Conservation (phyloP, 2,888 invertebrate genomes). For the Drosophila suboccidentalis region DNA sequence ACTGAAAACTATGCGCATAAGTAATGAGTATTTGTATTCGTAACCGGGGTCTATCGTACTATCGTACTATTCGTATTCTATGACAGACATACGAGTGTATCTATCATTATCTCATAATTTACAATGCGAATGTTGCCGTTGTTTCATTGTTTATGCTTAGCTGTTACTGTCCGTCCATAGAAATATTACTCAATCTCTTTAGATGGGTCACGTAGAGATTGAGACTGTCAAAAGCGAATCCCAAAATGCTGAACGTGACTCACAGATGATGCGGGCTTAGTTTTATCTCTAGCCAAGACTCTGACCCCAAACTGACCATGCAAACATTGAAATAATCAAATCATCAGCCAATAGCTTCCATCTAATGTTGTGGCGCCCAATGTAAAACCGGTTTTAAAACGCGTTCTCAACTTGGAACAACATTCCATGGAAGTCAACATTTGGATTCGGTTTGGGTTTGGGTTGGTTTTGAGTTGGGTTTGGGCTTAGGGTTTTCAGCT, state of each 20-base stretch:
- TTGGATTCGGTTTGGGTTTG: slow-evolving; percentile 19
- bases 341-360: slow-evolving; percentile 48
- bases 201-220: slow-evolving; percentile 21
- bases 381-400: slow-evolving; percentile 57
- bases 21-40: slow-evolving; percentile 20
- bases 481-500: slow-evolving; percentile 4
- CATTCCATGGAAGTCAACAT: slow-evolving; percentile 65
- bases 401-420: slow-evolving; percentile 52
- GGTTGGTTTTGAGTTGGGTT: slow-evolving; percentile 8
- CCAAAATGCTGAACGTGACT: slow-evolving; percentile 42
- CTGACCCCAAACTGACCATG: slow-evolving; percentile 33
- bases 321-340: slow-evolving; percentile 15
- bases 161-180: slow-evolving; percentile 10
- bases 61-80: slow-evolving; percentile 13
- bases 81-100: slow-evolving; percentile 12
- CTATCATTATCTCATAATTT: slow-evolving; percentile 34
- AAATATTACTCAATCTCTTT: slow-evolving; percentile 39
- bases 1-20: slow-evolving; percentile 22
- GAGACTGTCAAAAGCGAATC: slow-evolving; percentile 15
- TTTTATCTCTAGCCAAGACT: slow-evolving; percentile 10
- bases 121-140: slow-evolving; percentile 28
- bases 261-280: slow-evolving; percentile 19
- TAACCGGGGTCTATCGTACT: slow-evolving; percentile 1
- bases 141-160: slow-evolving; percentile 29
- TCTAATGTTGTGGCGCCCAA: slow-evolving; percentile 44